Conservation (phyloP, 2,113 vertebrate genomes). For the Tupaia chinensis region DNA sequence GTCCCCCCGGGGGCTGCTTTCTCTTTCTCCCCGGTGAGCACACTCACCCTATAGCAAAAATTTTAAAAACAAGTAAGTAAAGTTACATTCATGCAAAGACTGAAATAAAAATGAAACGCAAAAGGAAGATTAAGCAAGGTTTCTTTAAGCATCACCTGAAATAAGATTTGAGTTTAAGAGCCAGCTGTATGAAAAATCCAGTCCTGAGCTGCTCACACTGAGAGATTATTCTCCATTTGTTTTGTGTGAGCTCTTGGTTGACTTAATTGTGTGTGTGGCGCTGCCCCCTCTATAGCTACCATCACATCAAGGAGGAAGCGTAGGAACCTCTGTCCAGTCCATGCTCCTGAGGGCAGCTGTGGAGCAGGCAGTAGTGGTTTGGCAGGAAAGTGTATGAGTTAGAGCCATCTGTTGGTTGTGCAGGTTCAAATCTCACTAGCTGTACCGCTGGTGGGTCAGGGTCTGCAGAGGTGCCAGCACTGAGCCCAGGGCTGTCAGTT, state of each 20-base stretch:
- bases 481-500: neutral
- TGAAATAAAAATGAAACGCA: neutral
- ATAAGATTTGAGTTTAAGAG: constrained; percentile 18
- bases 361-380: neutral
- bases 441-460: neutral
- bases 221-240: neutral
- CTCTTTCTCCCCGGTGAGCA: too few species aligned
- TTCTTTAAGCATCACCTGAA: neutral
- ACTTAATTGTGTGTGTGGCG: neutral
- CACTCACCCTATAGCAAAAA: too few species aligned
- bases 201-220: neutral
- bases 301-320: constrained; percentile 9
- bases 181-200: neutral
- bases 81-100: neutral
- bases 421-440: neutral
- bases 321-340: neutral
- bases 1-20: too few species aligned
- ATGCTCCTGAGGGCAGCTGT: neutral
- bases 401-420: neutral
- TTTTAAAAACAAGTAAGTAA: neutral
- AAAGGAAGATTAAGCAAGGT: neutral
- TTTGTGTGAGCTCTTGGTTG: neutral
- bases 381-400: neutral
- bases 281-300: neutral
- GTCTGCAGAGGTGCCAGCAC: neutral